Base-by-base conservation (phyloP, 1,140 invertebrate species). In the Popillia japonica region DNA sequence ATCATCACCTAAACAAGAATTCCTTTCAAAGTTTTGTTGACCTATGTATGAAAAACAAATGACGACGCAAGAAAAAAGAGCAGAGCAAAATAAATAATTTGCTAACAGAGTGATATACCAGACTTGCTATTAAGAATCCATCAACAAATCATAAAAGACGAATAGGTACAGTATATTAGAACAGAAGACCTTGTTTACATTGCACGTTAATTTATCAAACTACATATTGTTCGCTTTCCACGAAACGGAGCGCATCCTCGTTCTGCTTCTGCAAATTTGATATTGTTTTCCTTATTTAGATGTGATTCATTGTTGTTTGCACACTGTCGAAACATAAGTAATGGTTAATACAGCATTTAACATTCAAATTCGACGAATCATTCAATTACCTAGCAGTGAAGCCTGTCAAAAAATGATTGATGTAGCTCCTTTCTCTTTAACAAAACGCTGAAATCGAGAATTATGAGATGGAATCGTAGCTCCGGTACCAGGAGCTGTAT, bases 301-400 rank as follows among this genome's bases (percentile, higher is more conserved):
- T 55, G 27, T 34, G 27, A 55, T n/a, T 55, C 17, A n/a, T 55
- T 55, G 48, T 55, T 55, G 48, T 55, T 55, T 55, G 17, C 48
- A 55, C 48, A 17, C 9, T 55, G n/a, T 55, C 48, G n/a, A 55
- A 55, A 17, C 48, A 55, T 6, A 17, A 55, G 48, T 55, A 55
- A 55, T 55, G 14, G 14, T n/a, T 6, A 55, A 55, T 17, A 55
- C 48, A n/a, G n/a, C 48, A 17, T 17, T 55, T 17, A 55, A n/a
- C 14, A 55, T 55, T 55, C 17, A 55, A 55, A 55, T 55, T 55
- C 48, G 17, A n/a, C 48, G 17, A 55, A 55, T 14, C 48, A 14
- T 55, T 55, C 48, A 55, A 55, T 55, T 17, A 55, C 48, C 17
- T 55, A 17, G 48, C 0, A 55, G 17, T 14, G 48, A 3, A 6